Percentiles rank a stretch among this genome's conserved stretches.
phyloP scores from a whole-genome alignment of 37 sponge, comb jelly and placozoan genomes.

The Cladorhizidae sp. region DNA sequence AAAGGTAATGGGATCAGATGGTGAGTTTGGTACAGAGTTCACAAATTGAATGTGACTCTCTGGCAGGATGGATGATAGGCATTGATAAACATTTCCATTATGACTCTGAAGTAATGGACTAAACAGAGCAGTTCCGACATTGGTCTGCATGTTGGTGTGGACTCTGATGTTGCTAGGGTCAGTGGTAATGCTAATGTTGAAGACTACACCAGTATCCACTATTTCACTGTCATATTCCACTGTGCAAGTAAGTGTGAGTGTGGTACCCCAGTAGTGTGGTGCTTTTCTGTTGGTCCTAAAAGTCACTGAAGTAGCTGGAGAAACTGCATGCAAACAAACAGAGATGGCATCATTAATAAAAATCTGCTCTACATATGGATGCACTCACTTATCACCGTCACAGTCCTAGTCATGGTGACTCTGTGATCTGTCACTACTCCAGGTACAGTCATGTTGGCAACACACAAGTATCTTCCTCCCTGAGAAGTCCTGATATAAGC shows the following conservation, averaged over 20 bases:
- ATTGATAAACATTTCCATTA: neutral
- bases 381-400: constrained; percentile 10
- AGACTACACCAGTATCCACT: neutral
- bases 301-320: constrained; percentile 1
- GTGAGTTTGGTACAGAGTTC: neutral
- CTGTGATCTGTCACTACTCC: neutral
- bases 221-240: neutral
- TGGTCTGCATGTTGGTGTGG: neutral
- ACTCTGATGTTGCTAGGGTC: neutral
- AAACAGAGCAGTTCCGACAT: neutral
- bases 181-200: neutral
- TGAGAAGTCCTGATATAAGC: neutral
- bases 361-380: neutral
- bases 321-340: neutral
- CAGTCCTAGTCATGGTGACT: neutral
- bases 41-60: neutral
- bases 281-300: neutral
- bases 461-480: constrained; percentile 4
- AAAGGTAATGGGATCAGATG: neutral
- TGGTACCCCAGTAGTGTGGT: constrained; percentile 4
- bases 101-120: neutral
- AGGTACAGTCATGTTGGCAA: neutral
- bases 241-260: neutral
- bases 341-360: too few species aligned
- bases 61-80: neutral